Conservation (phyloP, 2,113 vertebrate species). For the Dolichallabes microphthalmus region DNA sequence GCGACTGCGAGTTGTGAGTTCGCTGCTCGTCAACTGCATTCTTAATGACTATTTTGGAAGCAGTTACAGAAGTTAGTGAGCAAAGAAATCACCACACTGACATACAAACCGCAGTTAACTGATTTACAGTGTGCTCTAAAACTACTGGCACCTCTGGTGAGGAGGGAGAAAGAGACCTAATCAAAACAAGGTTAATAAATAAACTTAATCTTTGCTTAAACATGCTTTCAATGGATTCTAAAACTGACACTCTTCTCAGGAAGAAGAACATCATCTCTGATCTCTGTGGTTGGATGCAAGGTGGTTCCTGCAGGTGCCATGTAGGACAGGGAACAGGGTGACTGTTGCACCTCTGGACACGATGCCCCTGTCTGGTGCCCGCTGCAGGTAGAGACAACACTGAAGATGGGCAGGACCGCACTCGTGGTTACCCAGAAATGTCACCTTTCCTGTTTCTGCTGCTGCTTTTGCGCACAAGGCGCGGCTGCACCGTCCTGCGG, state of each 20-base stretch:
- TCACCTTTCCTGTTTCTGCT: slow-evolving; percentile 81
- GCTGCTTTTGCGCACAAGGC: slow-evolving; percentile 73
- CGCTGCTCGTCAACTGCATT: too few species aligned
- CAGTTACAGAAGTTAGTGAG: not conserved
- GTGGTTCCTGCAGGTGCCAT: not conserved
- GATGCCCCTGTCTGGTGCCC: slow-evolving; percentile 67
- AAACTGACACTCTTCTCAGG: not conserved
- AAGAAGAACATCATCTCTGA: not conserved
- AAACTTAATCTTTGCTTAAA: not conserved
- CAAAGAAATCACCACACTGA: not conserved
- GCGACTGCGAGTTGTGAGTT: not conserved
- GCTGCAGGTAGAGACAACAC: slow-evolving; percentile 77
- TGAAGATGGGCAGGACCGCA: slow-evolving; percentile 70
- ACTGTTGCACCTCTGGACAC: slow-evolving; percentile 59
- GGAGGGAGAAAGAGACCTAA: not conserved
- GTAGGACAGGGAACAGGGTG: slow-evolving; percentile 44
- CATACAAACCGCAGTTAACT: not conserved
- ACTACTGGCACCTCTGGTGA: not conserved
- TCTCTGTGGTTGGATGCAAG: not conserved
- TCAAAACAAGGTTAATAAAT: not conserved
- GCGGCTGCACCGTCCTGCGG: slow-evolving; percentile 72
- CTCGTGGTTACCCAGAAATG: slow-evolving; percentile 78
- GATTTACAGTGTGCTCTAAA: not conserved
- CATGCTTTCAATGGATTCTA: not conserved
- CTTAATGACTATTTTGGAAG: not conserved